Percentiles rank a stretch among this genome's conserved stretches.
Evolutionary conservation across 2,888 invertebrate species (phyloP).

Genomic region (Acleris sparsana): DNA sequence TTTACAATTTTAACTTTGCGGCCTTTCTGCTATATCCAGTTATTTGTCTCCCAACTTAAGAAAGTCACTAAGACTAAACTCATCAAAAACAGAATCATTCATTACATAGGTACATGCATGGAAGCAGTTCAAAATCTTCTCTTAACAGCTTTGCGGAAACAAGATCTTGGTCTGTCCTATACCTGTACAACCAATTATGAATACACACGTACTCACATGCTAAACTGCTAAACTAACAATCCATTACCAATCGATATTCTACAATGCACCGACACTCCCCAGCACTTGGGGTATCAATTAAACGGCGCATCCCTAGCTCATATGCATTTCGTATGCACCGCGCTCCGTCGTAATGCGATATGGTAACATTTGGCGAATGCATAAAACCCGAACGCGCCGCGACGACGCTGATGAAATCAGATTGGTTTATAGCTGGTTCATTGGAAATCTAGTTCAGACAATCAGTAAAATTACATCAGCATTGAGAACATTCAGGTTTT

Average conservation of each 20-base stretch:
- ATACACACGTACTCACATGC: background rate
- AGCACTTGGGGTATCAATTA: slow-evolving; percentile 16
- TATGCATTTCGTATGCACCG: slow-evolving; percentile 35
- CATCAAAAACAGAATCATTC: no score
- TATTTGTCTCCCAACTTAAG: background rate
- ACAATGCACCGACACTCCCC: slow-evolving; percentile 1
- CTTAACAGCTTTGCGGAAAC: no score
- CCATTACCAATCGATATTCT: background rate
- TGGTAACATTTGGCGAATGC: slow-evolving; percentile 53
- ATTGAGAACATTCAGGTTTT: no score
- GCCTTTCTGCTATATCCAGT: background rate
- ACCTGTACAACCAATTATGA: no score
- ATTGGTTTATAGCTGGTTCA: slow-evolving; percentile 10
- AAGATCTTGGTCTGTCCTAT: no score
- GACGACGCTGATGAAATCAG: slow-evolving; percentile 14
- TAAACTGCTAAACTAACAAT: background rate
- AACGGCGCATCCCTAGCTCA: slow-evolving; percentile 41
- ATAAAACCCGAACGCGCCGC: slow-evolving; percentile 48
- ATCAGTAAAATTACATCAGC: no score
- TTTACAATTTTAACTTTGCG: background rate
- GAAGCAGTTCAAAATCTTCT: no score
- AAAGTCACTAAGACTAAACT: no score
- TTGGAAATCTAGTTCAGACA: slow-evolving; percentile 10
- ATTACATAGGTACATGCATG: no score
- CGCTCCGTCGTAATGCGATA: slow-evolving; percentile 43